Percentiles rank a stretch among this genome's conserved stretches.
Evolutionary conservation across 2,888 invertebrate species (phyloP).

Genomic region (Salpingus planirostris): DNA sequence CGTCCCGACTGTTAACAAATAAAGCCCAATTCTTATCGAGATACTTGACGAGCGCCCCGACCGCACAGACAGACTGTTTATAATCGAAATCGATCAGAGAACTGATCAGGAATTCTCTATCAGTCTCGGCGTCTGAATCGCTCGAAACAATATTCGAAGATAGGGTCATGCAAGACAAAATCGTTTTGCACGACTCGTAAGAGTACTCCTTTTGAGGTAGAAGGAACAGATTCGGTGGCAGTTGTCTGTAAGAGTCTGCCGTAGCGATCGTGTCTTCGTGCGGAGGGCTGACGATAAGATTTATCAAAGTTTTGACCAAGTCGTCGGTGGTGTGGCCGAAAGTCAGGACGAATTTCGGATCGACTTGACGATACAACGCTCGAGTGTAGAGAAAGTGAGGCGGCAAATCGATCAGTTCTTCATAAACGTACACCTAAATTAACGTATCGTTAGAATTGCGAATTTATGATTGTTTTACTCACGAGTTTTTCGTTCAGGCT

Average conservation of each 20-base stretch:
- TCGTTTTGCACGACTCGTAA: constrained; percentile 27
- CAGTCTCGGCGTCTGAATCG: constrained; percentile 44
- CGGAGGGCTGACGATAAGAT: constrained; percentile 14
- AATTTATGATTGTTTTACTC: too few species aligned
- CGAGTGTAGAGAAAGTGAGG: constrained; percentile 54
- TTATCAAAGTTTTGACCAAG: constrained; percentile 39
- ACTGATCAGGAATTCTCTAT: constrained; percentile 50
- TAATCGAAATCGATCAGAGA: constrained; percentile 56
- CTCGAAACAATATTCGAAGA: constrained; percentile 27
- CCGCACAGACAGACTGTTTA: constrained; percentile 55
- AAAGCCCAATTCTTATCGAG: constrained; percentile 55
- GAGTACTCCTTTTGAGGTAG: constrained; percentile 51
- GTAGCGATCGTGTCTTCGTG: constrained; percentile 17
- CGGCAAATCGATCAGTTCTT: constrained; percentile 57
- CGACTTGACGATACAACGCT: constrained; percentile 51
- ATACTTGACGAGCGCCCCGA: constrained; percentile 63
- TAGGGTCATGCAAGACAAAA: too few species aligned
- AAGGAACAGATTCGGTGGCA: constrained; percentile 47
- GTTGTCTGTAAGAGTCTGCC: constrained; percentile 25
- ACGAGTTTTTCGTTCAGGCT: constrained; percentile 57
- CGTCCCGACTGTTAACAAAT: constrained; percentile 37
- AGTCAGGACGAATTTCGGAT: constrained; percentile 48
- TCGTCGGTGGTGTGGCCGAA: constrained; percentile 47
- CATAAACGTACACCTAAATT: constrained; percentile 52
- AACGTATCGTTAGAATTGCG: too few species aligned